Evolutionary conservation across 2,113 vertebrate species (phyloP), one percentile per base, ranked within the genome.

Genomic region (Notarius quadriscutis): DNA sequence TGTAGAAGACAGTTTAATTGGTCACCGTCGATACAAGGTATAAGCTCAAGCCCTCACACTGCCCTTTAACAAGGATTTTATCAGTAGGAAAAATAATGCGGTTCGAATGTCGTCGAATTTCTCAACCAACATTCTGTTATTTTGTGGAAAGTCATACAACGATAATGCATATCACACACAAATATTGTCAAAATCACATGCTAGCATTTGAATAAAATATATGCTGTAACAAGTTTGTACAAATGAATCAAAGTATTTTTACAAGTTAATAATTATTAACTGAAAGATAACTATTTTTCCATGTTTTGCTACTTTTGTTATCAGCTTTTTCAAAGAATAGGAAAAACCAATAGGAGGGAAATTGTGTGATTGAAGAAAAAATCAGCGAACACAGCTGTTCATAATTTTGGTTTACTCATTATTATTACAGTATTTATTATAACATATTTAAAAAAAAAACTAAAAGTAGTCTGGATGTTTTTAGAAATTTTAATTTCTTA

Each of bases 1-100:
- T 97, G 94, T 93, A 88, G 93, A 91, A 92, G 27, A 58, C 89
- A 75, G 88, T 85, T 12, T 94, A 96, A 89, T 85, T 91, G 92
- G 87, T 90, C 86, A 89, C 87, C 86, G 0, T 95, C 89, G 92
- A 93, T 89, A 92, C 81, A 55, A 82, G 88, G 91, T 93, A 89
- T 71, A 9, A 1, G 17, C 51, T 51, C 20, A 8, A n/a, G 15
- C 9, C 50, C 11, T 41, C 18, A 14, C 15, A 0, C 74, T 22
- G 53, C 58, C 27, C 27, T 60, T 7, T 20, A 30, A 17, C 50
- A 50, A 48, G 71, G 71, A 15, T 75, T 55, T 77, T 15, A n/a
- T 77, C 0, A 57, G 51, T 27, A 79, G 4, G 12, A 22, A 60
- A 81, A 12, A 34, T 22, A 15, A 50, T 48, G 41, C 6, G 7